Evolutionary conservation across 2,888 invertebrate genomes (phyloP).

Genomic region (Diabrotica balteata): DNA sequence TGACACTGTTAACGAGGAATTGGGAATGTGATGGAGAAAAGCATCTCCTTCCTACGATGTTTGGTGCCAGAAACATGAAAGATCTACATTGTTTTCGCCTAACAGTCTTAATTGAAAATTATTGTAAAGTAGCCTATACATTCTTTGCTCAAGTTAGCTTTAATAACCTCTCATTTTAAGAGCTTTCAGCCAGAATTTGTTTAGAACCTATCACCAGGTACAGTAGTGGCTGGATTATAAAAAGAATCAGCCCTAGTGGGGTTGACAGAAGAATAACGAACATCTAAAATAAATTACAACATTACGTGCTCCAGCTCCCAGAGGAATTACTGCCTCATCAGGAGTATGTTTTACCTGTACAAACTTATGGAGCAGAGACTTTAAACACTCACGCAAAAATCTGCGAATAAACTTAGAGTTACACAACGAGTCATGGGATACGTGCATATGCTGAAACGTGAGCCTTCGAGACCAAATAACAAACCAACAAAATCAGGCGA

Average conservation of each 20-base stretch:
- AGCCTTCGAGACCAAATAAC: too few species aligned
- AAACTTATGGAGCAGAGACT: too few species aligned
- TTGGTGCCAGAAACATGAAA: conserved; percentile 23
- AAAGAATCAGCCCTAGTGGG: conserved; percentile 26
- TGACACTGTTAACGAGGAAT: not conserved
- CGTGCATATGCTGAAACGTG: too few species aligned
- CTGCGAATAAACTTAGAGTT: too few species aligned
- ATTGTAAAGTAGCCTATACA: conserved; percentile 27
- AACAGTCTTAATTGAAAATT: conserved; percentile 25
- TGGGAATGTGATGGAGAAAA: conserved; percentile 3
- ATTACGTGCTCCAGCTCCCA: conserved; percentile 29
- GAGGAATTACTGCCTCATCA: conserved; percentile 23
- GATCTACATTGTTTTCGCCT: conserved; percentile 24
- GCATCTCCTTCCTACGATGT: conserved; percentile 23
- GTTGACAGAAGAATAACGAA: conserved; percentile 27
- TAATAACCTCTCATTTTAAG: not conserved
- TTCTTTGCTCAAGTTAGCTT: conserved; percentile 16
- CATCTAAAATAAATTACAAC: conserved; percentile 31
- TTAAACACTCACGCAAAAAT: too few species aligned
- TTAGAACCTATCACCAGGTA: conserved; percentile 1
- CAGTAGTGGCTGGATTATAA: conserved; percentile 10
- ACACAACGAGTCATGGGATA: too few species aligned
- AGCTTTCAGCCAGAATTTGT: not conserved
- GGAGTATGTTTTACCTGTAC: too few species aligned
- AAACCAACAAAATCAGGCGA: too few species aligned